Base-by-base conservation (phyloP, 2,797 vertebrate species). In the Alauda arvensis region DNA sequence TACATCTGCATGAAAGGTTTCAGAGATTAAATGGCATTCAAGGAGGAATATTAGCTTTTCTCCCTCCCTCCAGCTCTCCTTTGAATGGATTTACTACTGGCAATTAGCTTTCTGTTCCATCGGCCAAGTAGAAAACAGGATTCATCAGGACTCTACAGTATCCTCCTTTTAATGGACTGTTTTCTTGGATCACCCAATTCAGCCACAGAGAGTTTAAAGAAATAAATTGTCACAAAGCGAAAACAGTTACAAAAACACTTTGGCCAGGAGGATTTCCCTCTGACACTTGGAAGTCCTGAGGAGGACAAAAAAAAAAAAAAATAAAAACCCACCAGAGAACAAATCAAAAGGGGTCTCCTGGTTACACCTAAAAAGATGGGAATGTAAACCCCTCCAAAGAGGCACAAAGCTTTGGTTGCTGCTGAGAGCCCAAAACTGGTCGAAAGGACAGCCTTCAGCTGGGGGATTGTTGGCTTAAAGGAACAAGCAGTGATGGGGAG, bases 41-140 rank as follows among this genome's bases (percentile, higher is more conserved):
- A 93, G 94, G 42, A 95, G 91, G 90, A 96, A 95, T 94, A 95
- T 94, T 93, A 94, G 88, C 92, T 93, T 94, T 95, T 92, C 91
- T 93, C 84, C 86, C 88, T 95, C 94, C 93, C 90, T 92, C 89
- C 87, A 94, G 91, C 82, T 61, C 34, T 93, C 83, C 83, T 93
- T 91, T 92, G 92, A 95, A 93, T 91, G 87, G 89, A 94, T 93
- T 95, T 94, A 94, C 91, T 92, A 92, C 94, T 94, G 67, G 93
- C 92, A 95, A 96, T 96, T 96, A 95, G 94, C 89, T 95, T 95
- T 95, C 94, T 94, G 92, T 96, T 95, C 93, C 93, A 92, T 89
- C 66, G 81, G 92, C 92, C 94, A 95, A 95, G 95, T 94, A 95
- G 93, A 95, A 95, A 95, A 95, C 91, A 94, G 93, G 93, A 95